phyloP scores from a whole-genome alignment of 2,113 vertebrate species.

The Chinchilla lanigera region DNA sequence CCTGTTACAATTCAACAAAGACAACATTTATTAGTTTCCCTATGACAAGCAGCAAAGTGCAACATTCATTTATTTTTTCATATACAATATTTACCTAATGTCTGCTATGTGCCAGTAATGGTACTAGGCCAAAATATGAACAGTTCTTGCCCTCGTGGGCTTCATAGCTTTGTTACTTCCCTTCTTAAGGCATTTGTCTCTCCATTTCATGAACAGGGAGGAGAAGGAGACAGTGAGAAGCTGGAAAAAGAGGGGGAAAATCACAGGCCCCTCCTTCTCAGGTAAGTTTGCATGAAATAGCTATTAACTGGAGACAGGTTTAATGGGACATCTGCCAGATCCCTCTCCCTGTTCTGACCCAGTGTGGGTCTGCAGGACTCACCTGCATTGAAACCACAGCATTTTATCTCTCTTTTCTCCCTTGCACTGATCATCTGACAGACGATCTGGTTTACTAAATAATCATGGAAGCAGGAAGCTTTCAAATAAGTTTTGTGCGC shows the following conservation, averaged over 20 bases:
- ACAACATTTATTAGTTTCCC: background rate
- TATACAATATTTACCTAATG: constrained; percentile 6
- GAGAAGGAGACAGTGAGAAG: background rate
- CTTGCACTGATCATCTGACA: background rate
- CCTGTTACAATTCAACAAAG: constrained; percentile 47
- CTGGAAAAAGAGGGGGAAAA: background rate
- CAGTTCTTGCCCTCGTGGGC: background rate
- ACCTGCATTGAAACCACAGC: background rate
- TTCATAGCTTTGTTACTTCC: background rate
- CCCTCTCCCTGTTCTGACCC: background rate
- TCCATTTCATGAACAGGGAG: background rate
- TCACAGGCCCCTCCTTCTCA: background rate
- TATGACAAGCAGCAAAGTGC: constrained; percentile 15
- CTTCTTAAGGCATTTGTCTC: background rate
- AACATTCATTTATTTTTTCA: constrained; percentile 23
- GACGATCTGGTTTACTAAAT: background rate
- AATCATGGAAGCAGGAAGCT: background rate
- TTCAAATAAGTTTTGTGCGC: constrained; percentile 52
- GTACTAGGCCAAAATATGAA: background rate
- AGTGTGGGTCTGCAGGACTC: background rate
- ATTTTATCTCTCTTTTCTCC: background rate
- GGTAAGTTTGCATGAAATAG: constrained; percentile 3
- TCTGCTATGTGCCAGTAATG: background rate
- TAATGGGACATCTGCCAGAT: background rate
- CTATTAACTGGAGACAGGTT: background rate